These are phyloP conservation scores for Erynnis tages DNA, from an alignment of 2,888 invertebrate genomes.

Conservation along the genomic window DNA sequence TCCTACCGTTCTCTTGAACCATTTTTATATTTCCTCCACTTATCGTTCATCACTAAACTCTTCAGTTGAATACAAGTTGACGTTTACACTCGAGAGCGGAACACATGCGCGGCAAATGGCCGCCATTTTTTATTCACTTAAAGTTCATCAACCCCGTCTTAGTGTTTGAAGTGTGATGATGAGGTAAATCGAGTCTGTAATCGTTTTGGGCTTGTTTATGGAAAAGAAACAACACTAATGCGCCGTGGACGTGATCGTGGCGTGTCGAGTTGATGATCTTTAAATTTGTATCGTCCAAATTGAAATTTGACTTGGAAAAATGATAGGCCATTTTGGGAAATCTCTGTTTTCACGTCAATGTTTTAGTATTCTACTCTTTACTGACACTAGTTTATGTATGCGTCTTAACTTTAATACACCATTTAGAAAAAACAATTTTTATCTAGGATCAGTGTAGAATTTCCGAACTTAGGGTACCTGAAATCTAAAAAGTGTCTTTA, in stretches of 20 bases:
- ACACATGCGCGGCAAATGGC: conserved; percentile 61
- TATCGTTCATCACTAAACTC: conserved; percentile 28
- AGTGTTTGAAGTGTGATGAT: conserved; percentile 21
- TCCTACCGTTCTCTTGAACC: background rate
- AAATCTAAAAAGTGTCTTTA: too few relatives aligned
- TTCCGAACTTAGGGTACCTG: too few relatives aligned
- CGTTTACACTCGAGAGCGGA: conserved; percentile 36
- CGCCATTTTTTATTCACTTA: conserved; percentile 56
- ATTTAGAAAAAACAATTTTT: too few relatives aligned
- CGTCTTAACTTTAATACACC: too few relatives aligned
- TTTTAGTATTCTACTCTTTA: too few relatives aligned
- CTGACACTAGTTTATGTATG: too few relatives aligned
- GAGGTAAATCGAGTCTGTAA: conserved; percentile 46
- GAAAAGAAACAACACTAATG: conserved; percentile 38
- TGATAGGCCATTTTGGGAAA: conserved; percentile 2
- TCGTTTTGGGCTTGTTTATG: conserved; percentile 29
- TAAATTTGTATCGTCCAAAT: conserved; percentile 3
- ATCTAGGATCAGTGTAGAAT: too few relatives aligned
- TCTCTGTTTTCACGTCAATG: background rate
- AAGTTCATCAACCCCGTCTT: conserved; percentile 30
- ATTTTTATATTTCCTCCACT: conserved; percentile 12
- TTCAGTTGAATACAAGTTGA: conserved; percentile 22
- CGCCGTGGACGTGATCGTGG: conserved; percentile 36
- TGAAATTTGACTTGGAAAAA: conserved; percentile 21
- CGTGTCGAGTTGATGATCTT: conserved; percentile 28